phyloP scores from a whole-genome alignment of 1,140 invertebrate genomes.

The Sarcophaga peregrina region DNA sequence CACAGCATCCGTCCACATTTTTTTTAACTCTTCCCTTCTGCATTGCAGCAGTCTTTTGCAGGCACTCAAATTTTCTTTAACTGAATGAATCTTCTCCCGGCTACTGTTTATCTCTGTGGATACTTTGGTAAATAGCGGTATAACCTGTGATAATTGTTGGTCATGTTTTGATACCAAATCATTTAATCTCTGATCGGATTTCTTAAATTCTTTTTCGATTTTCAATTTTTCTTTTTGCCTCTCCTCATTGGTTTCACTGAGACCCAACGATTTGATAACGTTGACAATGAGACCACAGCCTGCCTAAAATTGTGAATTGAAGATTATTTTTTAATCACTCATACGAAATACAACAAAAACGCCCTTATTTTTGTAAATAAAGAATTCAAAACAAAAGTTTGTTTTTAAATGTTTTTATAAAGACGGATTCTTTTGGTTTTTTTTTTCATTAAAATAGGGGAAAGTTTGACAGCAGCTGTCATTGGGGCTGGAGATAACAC shows the following conservation, averaged over 20 bases:
- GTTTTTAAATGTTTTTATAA: background rate
- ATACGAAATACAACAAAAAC: slow-evolving; percentile 21
- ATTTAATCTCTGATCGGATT: slow-evolving; percentile 88
- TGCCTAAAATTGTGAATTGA: slow-evolving; percentile 43
- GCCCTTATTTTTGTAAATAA: slow-evolving; percentile 31
- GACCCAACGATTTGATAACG: slow-evolving; percentile 89
- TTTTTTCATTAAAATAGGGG: slow-evolving; percentile 27
- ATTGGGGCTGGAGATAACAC: background rate
- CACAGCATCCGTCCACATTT: slow-evolving; percentile 91
- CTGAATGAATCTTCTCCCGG: slow-evolving; percentile 82
- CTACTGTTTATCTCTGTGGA: slow-evolving; percentile 69
- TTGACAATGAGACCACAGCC: slow-evolving; percentile 80
- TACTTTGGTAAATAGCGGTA: slow-evolving; percentile 64
- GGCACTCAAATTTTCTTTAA: slow-evolving; percentile 89
- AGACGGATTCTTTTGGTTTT: slow-evolving; percentile 36
- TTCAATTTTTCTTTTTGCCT: slow-evolving; percentile 93
- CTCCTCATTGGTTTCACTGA: slow-evolving; percentile 94
- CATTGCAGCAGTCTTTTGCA: slow-evolving; percentile 92
- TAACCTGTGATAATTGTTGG: slow-evolving; percentile 85
- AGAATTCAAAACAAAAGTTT: background rate
- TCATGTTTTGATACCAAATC: slow-evolving; percentile 90
- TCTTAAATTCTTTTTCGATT: slow-evolving; percentile 92
- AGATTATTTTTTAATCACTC: background rate
- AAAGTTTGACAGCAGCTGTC: slow-evolving; percentile 38
- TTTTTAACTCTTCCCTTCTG: slow-evolving; percentile 90